These are phyloP conservation scores for Onychostruthus taczanowskii DNA, from an alignment of 2,113 vertebrate species.

Conservation along the genomic window DNA sequence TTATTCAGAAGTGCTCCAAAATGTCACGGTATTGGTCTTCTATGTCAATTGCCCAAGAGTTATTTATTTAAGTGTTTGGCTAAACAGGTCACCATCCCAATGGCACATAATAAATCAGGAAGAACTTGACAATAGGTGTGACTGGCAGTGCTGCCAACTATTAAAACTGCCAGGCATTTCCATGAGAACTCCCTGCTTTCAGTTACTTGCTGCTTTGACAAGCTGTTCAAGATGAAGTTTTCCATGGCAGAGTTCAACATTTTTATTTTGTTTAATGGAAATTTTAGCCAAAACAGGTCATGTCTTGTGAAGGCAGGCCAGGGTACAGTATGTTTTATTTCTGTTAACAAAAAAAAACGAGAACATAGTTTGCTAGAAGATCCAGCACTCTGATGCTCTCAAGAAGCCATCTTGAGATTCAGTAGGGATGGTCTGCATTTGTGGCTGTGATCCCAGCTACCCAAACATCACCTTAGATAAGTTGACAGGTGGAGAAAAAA, in stretches of 20 bases:
- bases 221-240: neutral
- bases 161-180: neutral
- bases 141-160: neutral
- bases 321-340: neutral
- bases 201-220: neutral
- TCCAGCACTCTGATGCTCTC: neutral
- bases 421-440: neutral
- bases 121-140: neutral
- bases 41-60: neutral
- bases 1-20: slow-evolving; percentile 24
- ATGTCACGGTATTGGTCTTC: slow-evolving; percentile 19
- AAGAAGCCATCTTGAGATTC: neutral
- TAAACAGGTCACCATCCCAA: slow-evolving; percentile 9
- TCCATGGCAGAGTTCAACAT: neutral
- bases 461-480: neutral
- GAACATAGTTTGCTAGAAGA: neutral
- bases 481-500: neutral
- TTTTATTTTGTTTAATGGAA: neutral
- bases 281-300: neutral
- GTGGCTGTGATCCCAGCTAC: neutral
- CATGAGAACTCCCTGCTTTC: neutral
- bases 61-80: slow-evolving; percentile 43
- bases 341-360: neutral
- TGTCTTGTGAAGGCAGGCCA: neutral
- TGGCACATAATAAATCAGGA: slow-evolving; percentile 18